Evolutionary conservation across 2,113 vertebrate species (phyloP).

Genomic region (Python bivittatus): DNA sequence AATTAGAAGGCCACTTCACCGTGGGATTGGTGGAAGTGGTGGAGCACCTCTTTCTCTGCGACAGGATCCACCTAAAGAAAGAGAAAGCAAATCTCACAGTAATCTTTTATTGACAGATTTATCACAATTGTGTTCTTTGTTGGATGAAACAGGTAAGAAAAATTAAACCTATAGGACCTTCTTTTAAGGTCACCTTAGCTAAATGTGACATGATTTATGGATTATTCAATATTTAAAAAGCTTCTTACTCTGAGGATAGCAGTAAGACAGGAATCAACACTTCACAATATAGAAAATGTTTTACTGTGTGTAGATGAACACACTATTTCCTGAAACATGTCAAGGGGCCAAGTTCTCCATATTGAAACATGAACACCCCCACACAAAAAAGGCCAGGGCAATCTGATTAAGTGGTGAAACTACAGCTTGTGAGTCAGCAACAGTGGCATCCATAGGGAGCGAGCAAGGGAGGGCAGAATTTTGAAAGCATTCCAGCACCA

Average conservation of each 20-base stretch:
- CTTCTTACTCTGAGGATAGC: no score
- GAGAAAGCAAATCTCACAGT: constrained; percentile 47
- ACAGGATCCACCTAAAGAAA: constrained; percentile 79
- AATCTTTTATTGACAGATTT: constrained; percentile 10
- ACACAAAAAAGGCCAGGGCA: no score
- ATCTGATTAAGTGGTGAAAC: neutral
- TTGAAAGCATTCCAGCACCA: neutral
- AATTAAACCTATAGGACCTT: neutral
- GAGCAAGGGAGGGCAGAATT: neutral
- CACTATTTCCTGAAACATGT: no score
- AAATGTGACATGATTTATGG: no score
- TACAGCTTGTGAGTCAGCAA: neutral
- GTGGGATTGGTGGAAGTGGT: constrained; percentile 88
- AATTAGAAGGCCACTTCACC: constrained; percentile 80
- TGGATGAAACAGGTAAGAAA: neutral
- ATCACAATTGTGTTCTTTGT: neutral
- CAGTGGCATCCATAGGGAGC: neutral
- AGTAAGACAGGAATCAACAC: no score
- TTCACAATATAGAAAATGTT: no score
- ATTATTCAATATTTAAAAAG: no score
- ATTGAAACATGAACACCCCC: no score
- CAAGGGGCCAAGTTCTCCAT: no score
- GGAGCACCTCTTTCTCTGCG: constrained; percentile 93
- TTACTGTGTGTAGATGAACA: no score
- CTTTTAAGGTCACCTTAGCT: neutral